Percentiles rank a stretch among this genome's conserved stretches.
Evolutionary conservation across 1,140 invertebrate genomes (phyloP).

Genomic region (Panulirus ornatus): DNA sequence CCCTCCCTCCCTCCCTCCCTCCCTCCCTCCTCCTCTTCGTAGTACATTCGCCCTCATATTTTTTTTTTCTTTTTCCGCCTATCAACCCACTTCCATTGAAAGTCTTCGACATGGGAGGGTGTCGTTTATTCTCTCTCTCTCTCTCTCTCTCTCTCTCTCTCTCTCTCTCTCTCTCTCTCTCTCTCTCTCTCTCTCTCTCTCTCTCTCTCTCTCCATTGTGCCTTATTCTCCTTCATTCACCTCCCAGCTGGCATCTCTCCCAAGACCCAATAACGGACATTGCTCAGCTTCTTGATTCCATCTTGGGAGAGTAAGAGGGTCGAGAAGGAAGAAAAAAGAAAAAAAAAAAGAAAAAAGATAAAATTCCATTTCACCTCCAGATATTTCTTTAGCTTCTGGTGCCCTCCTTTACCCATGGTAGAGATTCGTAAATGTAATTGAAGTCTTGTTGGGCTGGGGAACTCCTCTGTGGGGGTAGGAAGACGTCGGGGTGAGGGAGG

Average conservation of each 20-base stretch:
- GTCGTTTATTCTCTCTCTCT: slow-evolving; percentile 3
- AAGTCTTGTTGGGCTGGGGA: slow-evolving; percentile 19
- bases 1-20: not conserved
- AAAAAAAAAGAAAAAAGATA: not conserved
- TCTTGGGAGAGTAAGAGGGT: not conserved
- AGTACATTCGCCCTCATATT: not conserved
- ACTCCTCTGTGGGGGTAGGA: not conserved
- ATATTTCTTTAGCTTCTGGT: slow-evolving; percentile 43
- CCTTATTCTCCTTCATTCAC: not conserved
- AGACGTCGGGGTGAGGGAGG: not conserved
- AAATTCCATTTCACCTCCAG: slow-evolving; percentile 29
- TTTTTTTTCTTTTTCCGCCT: not conserved
- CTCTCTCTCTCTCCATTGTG: not conserved
- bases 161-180: not conserved
- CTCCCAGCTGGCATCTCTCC: not conserved
- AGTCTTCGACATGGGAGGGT: too few relatives aligned
- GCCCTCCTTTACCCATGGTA: not conserved
- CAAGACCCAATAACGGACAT: not conserved
- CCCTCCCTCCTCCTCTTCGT: not conserved
- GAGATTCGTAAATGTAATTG: slow-evolving; percentile 52
- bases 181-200: not conserved
- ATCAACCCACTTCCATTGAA: not conserved
- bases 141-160: not conserved
- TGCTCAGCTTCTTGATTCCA: not conserved
- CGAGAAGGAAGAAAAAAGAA: not conserved